These are phyloP conservation scores for Drosophila azteca DNA, from an alignment of 1,140 invertebrate species.

Conservation along the genomic window DNA sequence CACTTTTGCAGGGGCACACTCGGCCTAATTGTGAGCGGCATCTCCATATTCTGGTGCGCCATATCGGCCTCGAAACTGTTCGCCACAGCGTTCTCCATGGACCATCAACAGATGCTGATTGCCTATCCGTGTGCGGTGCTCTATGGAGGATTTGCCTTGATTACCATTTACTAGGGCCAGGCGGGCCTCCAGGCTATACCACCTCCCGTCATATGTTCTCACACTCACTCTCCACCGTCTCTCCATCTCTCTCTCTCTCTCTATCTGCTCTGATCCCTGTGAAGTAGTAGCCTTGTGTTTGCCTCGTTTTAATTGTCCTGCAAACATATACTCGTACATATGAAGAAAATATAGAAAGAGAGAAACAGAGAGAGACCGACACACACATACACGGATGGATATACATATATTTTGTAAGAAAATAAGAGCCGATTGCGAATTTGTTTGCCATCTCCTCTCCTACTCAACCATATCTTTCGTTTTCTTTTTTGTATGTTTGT, in stretches of 20 bases:
- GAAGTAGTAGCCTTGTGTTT: conserved; percentile 29
- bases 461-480: background rate
- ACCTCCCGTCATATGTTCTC: conserved; percentile 6
- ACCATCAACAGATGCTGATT: conserved; percentile 92
- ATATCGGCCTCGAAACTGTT: conserved; percentile 94
- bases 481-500: conserved; percentile 21
- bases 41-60: conserved; percentile 92
- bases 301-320: conserved; percentile 72
- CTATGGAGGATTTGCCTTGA: conserved; percentile 93
- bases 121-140: conserved; percentile 93
- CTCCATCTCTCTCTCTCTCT: no score
- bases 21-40: conserved; percentile 86
- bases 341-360: conserved; percentile 25
- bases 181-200: conserved; percentile 34
- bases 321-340: conserved; percentile 34
- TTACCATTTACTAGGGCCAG: conserved; percentile 87
- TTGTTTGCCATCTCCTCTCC: conserved; percentile 58
- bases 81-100: conserved; percentile 89
- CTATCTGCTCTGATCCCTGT: background rate
- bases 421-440: conserved; percentile 74
- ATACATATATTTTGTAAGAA: conserved; percentile 72
- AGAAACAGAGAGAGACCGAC: conserved; percentile 24
- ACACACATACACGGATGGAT: conserved; percentile 25
- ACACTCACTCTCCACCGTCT: no score
- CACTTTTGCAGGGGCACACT: conserved; percentile 83